Evolutionary conservation across 2,113 vertebrate genomes (phyloP), one percentile per base, ranked within the genome.

Genomic region (Podarcis cretensis): DNA sequence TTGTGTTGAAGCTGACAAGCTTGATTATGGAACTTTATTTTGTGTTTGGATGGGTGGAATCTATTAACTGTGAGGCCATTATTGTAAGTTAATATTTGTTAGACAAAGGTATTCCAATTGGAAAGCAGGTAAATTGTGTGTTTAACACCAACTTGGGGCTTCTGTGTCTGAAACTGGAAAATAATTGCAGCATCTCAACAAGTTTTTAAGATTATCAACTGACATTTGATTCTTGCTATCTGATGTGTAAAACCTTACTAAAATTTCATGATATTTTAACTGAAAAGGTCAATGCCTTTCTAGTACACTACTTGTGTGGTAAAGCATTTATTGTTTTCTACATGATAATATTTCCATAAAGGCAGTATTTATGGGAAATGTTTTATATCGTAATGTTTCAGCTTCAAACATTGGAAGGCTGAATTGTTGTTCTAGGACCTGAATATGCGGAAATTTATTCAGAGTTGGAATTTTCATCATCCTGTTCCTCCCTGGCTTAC

Each of bases 11-110:
- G 0, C 83, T 91, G 57, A 69, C 89, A 6, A 40, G 65, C 86
- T 83, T 80, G 65, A 87, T 93, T 89, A 92, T 88, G 83, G 86
- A 59, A 93, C 71, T 83, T 73, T 82, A 5, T 85, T 93, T 91
- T 92, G 84, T 90, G 48, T 92, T 91, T 94, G 25, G 0, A 0
- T 91, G 37, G 81, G 75, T 63, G 84, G 66, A 91, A 93, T 93
- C 88, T 57, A 6, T 84, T 83, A 89, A 78, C 85, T 40, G 86
- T 54, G 76, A 85, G 75, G 74, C 63, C 2, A 2, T 75, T 91
- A 75, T 13, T 74, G 40, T 37, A 81, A 86, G 43, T 59, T 90
- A 81, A 80, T 88, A 3, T 57, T 90, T 90, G n/a, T 23, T 77
- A 75, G 86, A 84, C 16, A 89, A 81, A 75, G 20, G 6, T 30